Conservation (phyloP, 2,113 vertebrate species). For the Bambusicola thoracicus region DNA sequence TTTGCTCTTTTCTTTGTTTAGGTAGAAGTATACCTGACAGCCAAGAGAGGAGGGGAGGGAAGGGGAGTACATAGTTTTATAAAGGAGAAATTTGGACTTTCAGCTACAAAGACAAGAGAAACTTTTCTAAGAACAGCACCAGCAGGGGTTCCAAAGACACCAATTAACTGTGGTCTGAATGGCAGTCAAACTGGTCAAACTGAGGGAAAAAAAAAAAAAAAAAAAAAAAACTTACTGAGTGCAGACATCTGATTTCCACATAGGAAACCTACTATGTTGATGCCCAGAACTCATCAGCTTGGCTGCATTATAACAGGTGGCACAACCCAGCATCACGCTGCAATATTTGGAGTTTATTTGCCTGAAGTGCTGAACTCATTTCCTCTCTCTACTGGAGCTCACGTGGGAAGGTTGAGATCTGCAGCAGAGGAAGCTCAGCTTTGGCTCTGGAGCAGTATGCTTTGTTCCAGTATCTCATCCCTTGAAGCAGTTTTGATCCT, state of each 20-base stretch:
- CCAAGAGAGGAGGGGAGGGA: neutral
- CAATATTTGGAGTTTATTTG: neutral
- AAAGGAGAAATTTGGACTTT: neutral
- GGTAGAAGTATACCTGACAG: neutral
- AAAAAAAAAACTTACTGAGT: neutral
- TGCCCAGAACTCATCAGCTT: fast-evolving
- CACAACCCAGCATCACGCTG: neutral
- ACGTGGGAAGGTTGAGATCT: neutral
- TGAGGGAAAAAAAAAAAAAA: neutral
- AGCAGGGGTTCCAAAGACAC: neutral
- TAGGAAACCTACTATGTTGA: neutral
- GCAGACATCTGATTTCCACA: neutral
- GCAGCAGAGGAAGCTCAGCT: neutral
- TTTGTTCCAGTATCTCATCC: neutral
- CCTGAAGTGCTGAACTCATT: neutral
- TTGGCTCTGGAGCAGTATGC: neutral
- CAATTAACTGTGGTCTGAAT: neutral
- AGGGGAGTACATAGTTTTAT: neutral
- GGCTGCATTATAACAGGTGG: neutral
- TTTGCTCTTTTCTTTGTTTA: neutral
- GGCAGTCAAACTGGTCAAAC: neutral
- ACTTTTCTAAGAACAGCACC: neutral
- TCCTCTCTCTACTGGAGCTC: neutral
- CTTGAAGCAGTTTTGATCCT: neutral
- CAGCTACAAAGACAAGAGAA: neutral